These are phyloP conservation scores for Drosophila histrio DNA, from an alignment of 2,888 invertebrate species.

Conservation along the genomic window DNA sequence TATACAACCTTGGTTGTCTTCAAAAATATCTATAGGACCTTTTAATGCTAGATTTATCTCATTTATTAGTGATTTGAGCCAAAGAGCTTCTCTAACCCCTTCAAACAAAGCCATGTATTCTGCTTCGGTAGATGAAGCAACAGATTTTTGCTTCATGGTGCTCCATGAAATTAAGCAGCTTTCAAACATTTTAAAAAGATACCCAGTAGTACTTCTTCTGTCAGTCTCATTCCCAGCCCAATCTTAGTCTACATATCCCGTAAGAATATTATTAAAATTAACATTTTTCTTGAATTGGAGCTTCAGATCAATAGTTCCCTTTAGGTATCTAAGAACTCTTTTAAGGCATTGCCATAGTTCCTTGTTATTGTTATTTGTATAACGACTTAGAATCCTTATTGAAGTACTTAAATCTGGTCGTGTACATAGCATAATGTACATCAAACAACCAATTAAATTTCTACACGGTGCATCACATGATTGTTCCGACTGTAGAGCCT, in stretches of 20 bases:
- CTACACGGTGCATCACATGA: conserved; percentile 16
- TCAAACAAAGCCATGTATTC: conserved; percentile 26
- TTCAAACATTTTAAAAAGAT: conserved; percentile 48
- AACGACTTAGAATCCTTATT: conserved; percentile 45
- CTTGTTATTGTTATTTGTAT: conserved; percentile 54
- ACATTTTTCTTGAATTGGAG: neutral
- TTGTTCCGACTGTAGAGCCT: neutral
- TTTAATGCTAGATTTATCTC: neutral
- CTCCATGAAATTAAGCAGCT: conserved; percentile 9
- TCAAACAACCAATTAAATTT: conserved; percentile 41
- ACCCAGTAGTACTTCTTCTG: conserved; percentile 47
- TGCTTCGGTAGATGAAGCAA: conserved; percentile 43
- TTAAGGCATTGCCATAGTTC: conserved; percentile 57
- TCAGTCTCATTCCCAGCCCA: conserved; percentile 43
- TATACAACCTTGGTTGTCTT: neutral
- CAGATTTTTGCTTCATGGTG: neutral
- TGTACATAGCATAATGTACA: conserved; percentile 51
- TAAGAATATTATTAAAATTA: neutral
- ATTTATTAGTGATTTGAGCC: neutral
- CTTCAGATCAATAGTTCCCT: conserved; percentile 27
- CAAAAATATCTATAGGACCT: conserved; percentile 16
- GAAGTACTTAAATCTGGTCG: conserved; percentile 43
- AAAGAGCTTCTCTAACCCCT: neutral
- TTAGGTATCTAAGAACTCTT: conserved; percentile 40
- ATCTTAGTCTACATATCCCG: conserved; percentile 49